Conservation (phyloP, 2,888 invertebrate genomes). For the Embidobia sp. region DNA sequence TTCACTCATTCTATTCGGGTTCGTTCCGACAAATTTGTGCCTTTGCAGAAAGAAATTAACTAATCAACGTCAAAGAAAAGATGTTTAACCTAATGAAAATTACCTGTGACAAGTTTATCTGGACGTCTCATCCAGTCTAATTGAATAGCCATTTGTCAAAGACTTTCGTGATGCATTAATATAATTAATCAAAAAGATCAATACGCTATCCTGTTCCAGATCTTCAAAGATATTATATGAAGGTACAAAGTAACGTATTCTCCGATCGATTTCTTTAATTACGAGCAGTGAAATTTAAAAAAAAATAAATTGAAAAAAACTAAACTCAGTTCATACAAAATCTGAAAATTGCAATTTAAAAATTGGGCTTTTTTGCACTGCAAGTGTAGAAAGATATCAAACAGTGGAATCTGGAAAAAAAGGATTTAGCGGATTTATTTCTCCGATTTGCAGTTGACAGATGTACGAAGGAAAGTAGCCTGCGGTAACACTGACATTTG, state of each 20-base stretch:
- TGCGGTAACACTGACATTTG: slow-evolving; percentile 77
- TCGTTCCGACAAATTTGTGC: too few relatives aligned
- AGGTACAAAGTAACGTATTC: not conserved
- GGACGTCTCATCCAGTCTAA: slow-evolving; percentile 22
- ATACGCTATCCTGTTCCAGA: slow-evolving; percentile 22
- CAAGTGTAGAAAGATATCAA: too few relatives aligned
- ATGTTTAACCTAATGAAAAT: slow-evolving; percentile 43
- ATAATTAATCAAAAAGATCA: slow-evolving; percentile 51
- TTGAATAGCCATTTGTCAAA: slow-evolving; percentile 5
- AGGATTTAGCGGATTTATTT: too few relatives aligned
- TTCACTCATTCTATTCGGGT: too few relatives aligned
- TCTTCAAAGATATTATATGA: not conserved
- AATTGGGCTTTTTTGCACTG: too few relatives aligned
- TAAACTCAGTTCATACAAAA: too few relatives aligned
- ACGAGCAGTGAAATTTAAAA: too few relatives aligned
- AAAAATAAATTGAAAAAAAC: too few relatives aligned
- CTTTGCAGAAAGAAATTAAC: too few relatives aligned
- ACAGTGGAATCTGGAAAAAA: too few relatives aligned
- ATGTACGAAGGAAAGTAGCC: slow-evolving; percentile 47
- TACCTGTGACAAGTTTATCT: slow-evolving; percentile 30
- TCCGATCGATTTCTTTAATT: too few relatives aligned
- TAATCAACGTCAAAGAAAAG: not conserved
- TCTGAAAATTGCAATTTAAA: too few relatives aligned
- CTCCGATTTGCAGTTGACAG: slow-evolving; percentile 19
- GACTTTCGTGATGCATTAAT: slow-evolving; percentile 51